These are phyloP conservation scores for Plagodis pulveraria DNA, from an alignment of 2,888 invertebrate genomes.

Conservation along the genomic window DNA sequence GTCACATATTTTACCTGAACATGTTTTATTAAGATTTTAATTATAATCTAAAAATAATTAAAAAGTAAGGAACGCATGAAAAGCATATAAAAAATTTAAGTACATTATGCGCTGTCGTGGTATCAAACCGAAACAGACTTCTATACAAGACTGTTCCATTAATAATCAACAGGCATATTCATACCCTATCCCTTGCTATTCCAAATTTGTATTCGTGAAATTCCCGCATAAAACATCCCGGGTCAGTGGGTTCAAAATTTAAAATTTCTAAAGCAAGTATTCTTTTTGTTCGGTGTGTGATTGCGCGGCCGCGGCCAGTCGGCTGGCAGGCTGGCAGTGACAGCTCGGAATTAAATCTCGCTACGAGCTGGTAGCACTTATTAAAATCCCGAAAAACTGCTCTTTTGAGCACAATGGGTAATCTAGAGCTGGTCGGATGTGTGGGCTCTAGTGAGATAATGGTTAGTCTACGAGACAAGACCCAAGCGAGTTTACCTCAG, in stretches of 20 bases:
- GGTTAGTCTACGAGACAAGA: constrained; percentile 9
- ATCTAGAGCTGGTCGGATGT: constrained; percentile 40
- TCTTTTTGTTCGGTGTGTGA: constrained; percentile 34
- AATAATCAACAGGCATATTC: neutral
- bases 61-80: too few species aligned
- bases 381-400: constrained; percentile 75
- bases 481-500: constrained; percentile 13
- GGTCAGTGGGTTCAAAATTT: constrained; percentile 21
- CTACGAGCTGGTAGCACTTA: constrained; percentile 55
- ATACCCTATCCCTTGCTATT: neutral
- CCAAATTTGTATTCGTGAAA: constrained; percentile 1
- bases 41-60: too few species aligned
- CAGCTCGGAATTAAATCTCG: constrained; percentile 72
- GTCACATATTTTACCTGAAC: too few species aligned
- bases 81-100: too few species aligned
- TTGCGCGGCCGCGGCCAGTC: constrained; percentile 19
- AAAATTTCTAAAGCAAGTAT: constrained; percentile 28
- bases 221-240: neutral
- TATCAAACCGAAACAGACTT: neutral
- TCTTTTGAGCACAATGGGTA: constrained; percentile 68
- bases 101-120: too few species aligned
- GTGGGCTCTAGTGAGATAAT: neutral
- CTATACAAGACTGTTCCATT: neutral
- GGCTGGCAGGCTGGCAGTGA: constrained; percentile 54
- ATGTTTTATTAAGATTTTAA: too few species aligned